Percentiles rank a stretch among this genome's conserved stretches.
Evolutionary conservation across 2,113 vertebrate species (phyloP).

Genomic region (Panthera leo): DNA sequence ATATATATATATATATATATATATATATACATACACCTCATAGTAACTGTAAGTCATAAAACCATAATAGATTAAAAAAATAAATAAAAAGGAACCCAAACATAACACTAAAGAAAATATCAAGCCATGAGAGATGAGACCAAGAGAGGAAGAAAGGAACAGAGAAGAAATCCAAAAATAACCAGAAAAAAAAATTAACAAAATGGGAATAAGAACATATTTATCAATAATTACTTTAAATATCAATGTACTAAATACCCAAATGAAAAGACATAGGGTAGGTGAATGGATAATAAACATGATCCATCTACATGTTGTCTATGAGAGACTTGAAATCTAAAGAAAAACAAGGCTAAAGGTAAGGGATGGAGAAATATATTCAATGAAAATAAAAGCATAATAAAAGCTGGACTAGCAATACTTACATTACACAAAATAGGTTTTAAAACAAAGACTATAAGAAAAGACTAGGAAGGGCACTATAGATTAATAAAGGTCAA

Average conservation of each 20-base stretch:
- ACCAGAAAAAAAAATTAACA: background rate
- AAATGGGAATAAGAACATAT: background rate
- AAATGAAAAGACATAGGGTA: background rate
- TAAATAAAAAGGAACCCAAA: background rate
- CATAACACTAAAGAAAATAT: background rate
- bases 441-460: background rate
- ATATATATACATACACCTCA: background rate
- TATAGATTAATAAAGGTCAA: background rate
- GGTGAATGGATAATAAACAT: background rate
- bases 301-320: background rate
- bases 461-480: background rate
- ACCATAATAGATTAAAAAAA: background rate
- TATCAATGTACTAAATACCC: background rate
- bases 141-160: background rate
- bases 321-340: background rate
- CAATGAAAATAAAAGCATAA: background rate
- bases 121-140: background rate
- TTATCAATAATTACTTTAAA: background rate
- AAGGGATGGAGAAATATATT: background rate
- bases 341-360: background rate
- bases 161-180: background rate
- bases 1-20: background rate
- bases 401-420: background rate
- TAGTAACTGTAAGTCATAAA: background rate
- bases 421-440: background rate